phyloP scores from a whole-genome alignment of 2,797 vertebrate species.

The Scolopax bukidnonensis region DNA sequence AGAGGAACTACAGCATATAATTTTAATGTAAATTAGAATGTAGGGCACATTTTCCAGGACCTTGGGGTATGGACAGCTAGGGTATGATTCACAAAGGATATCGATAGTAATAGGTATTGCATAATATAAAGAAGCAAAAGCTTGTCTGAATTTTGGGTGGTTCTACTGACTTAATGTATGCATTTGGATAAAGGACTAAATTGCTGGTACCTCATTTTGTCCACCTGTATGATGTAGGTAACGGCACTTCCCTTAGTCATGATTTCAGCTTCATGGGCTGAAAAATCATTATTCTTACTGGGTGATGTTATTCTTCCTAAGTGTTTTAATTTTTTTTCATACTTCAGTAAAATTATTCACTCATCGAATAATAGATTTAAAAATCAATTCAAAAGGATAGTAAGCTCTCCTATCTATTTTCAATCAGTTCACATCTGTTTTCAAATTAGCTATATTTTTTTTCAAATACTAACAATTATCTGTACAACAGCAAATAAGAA shows the following conservation, averaged over 20 bases:
- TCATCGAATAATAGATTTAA: not conserved
- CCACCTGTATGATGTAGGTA: not conserved
- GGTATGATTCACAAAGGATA: not conserved
- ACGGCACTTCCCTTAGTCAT: not conserved
- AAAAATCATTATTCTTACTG: not conserved
- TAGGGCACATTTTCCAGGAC: not conserved
- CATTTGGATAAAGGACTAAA: not conserved
- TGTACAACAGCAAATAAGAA: not conserved
- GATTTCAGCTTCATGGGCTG: not conserved
- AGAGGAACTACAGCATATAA: not conserved
- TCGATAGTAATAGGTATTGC: not conserved
- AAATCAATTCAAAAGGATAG: not conserved
- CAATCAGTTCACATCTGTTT: not conserved
- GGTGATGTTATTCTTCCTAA: not conserved
- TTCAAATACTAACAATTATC: not conserved
- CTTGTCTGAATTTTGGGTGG: not conserved
- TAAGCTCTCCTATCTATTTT: not conserved
- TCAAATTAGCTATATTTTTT: not conserved
- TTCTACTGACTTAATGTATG: not conserved
- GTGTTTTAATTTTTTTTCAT: accelerated
- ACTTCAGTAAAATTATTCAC: not conserved
- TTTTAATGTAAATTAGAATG: not conserved
- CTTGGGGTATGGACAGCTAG: not conserved
- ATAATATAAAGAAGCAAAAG: not conserved
- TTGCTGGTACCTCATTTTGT: not conserved